Conservation (phyloP, 2,888 invertebrate species). For the Melangyna quadrimaculata region DNA sequence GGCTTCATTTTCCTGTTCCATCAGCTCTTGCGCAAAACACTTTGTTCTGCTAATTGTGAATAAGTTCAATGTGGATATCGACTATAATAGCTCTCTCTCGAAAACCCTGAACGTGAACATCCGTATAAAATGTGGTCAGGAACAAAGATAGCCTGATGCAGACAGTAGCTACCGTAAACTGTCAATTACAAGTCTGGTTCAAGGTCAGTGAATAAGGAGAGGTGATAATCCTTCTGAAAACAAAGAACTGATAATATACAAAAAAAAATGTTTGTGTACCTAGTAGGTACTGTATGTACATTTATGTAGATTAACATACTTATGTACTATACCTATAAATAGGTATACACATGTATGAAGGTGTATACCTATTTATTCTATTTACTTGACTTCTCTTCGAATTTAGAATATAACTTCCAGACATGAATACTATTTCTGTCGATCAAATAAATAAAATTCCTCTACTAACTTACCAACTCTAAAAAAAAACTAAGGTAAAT, state of each 20-base stretch:
- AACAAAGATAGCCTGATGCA: neutral
- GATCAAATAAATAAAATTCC: neutral
- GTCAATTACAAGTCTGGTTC: neutral
- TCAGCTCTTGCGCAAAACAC: too few relatives aligned
- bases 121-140: neutral
- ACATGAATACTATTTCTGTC: neutral
- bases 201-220: neutral
- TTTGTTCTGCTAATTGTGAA: too few relatives aligned
- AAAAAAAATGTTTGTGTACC: neutral
- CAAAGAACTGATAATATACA: neutral
- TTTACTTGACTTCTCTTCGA: neutral
- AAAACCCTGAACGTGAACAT: neutral
- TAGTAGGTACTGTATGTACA: neutral
- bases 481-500: neutral
- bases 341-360: neutral
- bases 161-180: neutral
- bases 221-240: neutral
- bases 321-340: neutral
- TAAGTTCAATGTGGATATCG: too few relatives aligned
- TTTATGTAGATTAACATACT: neutral
- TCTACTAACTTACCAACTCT: neutral
- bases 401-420: neutral
- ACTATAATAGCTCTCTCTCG: too few relatives aligned
- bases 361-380: neutral
- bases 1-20: too few relatives aligned